phyloP scores from a whole-genome alignment of 37 sponge, comb jelly and placozoan genomes.

The Beroe ovata region DNA sequence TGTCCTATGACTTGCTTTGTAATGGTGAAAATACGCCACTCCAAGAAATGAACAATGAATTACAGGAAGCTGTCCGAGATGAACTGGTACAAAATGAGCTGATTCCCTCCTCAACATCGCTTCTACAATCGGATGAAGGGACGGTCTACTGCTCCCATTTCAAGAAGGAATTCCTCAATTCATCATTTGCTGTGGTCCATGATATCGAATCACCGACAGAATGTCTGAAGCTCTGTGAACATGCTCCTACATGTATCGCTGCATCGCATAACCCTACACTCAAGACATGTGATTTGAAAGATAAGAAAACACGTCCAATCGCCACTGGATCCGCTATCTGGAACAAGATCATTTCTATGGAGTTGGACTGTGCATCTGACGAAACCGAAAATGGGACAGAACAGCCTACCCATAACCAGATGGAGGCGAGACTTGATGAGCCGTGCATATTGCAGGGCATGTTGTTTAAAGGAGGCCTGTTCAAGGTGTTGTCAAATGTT shows the following conservation, averaged over 20 bases:
- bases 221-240: not conserved
- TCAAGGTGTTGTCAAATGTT: not conserved
- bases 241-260: not conserved
- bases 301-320: not conserved
- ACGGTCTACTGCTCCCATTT: not conserved
- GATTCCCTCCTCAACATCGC: not conserved
- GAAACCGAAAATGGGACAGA: not conserved
- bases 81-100: not conserved
- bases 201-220: not conserved
- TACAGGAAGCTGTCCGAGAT: too few species aligned
- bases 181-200: not conserved
- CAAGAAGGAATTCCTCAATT: not conserved
- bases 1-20: slow-evolving; percentile 19
- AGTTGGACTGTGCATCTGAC: not conserved
- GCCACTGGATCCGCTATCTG: not conserved
- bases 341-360: slow-evolving; percentile 1
- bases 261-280: not conserved
- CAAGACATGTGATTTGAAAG: not conserved
- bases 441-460: not conserved
- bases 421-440: not conserved
- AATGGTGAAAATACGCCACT: not conserved
- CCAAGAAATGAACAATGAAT: not conserved
- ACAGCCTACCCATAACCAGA: not conserved
- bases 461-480: not conserved
- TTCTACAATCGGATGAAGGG: not conserved